phyloP scores from a whole-genome alignment of 2,888 invertebrate species.

The Ethmia dodecea region DNA sequence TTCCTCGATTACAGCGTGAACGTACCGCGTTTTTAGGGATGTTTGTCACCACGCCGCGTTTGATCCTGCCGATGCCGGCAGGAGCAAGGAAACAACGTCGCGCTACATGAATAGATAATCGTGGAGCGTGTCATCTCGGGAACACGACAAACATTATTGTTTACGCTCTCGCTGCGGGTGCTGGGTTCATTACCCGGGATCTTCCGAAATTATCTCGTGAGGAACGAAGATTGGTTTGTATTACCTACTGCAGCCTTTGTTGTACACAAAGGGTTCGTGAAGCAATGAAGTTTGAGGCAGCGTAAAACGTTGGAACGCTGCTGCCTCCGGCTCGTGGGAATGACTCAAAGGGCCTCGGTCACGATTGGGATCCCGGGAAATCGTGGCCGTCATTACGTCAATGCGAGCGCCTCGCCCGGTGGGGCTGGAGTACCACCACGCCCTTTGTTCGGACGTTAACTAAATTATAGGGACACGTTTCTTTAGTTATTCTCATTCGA shows the following conservation, averaged over 20 bases:
- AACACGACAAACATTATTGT: conserved; percentile 27
- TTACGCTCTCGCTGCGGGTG: conserved; percentile 19
- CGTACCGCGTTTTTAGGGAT: conserved; percentile 20
- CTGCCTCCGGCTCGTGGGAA: conserved; percentile 34
- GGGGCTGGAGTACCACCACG: too few species aligned
- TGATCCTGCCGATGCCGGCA: conserved; percentile 33
- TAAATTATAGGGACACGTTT: conserved; percentile 30
- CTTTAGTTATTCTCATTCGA: conserved; percentile 8
- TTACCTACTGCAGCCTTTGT: neutral
- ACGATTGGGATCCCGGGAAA: conserved; percentile 38
- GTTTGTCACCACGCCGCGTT: conserved; percentile 29
- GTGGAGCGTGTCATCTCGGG: conserved; percentile 25
- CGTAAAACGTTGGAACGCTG: neutral
- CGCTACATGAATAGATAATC: conserved; percentile 49
- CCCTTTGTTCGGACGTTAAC: conserved; percentile 26
- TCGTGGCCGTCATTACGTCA: conserved; percentile 45
- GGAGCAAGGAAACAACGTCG: conserved; percentile 39
- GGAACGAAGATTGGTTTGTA: conserved; percentile 17
- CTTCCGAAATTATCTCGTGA: conserved; percentile 26
- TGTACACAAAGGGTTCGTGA: conserved; percentile 18
- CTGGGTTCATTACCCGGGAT: conserved; percentile 19
- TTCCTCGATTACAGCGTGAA: conserved; percentile 20
- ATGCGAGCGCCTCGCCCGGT: too few species aligned
- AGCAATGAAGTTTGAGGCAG: conserved; percentile 24
- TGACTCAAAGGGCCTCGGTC: conserved; percentile 30